Evolutionary conservation across 2,797 vertebrate species (phyloP).

Genomic region (Spinus olivaceus): DNA sequence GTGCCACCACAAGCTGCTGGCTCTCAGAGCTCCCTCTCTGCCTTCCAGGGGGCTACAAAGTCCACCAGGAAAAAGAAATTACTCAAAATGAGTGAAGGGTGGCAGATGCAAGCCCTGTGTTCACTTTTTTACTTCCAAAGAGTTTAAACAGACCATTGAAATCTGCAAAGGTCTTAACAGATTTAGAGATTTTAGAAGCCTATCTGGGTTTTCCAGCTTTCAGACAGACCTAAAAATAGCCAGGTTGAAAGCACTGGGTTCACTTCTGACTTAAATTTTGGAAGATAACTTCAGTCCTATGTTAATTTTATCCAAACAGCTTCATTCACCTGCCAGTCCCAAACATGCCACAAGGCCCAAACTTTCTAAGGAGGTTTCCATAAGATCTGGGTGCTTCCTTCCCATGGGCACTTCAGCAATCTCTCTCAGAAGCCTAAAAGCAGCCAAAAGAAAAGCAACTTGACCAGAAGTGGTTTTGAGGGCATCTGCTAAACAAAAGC

Average conservation of each 20-base stretch:
- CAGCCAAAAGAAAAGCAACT: neutral
- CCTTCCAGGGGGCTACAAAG: neutral
- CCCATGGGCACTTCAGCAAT: neutral
- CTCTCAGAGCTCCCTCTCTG: neutral
- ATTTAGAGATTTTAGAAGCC: neutral
- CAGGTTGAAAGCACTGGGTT: neutral
- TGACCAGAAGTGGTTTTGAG: neutral
- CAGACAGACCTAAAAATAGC: neutral
- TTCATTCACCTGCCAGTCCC: neutral
- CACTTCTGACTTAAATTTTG: neutral
- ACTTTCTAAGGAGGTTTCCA: neutral
- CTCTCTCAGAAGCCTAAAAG: neutral
- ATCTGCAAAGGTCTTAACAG: rapidly evolving
- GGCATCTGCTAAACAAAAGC: neutral
- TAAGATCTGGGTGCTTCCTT: neutral
- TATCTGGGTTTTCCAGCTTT: neutral
- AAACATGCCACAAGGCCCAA: neutral
- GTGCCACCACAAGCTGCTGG: neutral
- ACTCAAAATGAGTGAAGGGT: neutral
- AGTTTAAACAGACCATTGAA: neutral
- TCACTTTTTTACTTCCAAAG: neutral
- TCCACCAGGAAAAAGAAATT: neutral
- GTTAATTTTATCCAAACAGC: neutral
- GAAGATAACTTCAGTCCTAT: neutral
- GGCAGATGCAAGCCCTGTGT: neutral